Evolutionary conservation across 1,140 invertebrate genomes (phyloP), one percentile per base, ranked within the genome.

Genomic region (Cyphomyrmex costatus): DNA sequence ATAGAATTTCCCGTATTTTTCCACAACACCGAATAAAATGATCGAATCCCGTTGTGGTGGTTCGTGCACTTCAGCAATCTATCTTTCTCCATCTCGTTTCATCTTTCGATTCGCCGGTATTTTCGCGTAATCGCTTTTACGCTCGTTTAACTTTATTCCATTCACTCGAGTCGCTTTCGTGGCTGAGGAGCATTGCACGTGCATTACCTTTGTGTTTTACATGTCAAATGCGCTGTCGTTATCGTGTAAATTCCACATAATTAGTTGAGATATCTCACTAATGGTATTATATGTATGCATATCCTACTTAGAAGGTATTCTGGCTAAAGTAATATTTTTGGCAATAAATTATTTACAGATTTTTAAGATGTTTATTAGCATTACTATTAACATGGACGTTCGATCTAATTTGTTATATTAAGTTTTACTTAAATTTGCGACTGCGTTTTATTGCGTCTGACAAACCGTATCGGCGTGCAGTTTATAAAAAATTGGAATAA

Each of bases 221-320:
- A 5, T 27, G 49, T 53, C 49, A 80, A 46, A 70, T 80, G 49
- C 63, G 30, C 19, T 33, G 56, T 42, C 53, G 53, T 42, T 83
- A 83, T 83, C 79, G 19, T 19, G 14, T 49, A 74, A 60, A 83
- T 83, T 83, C 79, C 53, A 74, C 68, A 73, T 83, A 83, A 83
- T 83, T 83, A 83, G 71, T 68, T 58, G 24, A 16, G 27, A 60
- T 74, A 27, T 61, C 3, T n/a, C 4, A 19, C 36, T 74, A 74
- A 74, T 71, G 53, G 14, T 42, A 42, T 36, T 36, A n/a, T 19
- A 19, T 49, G 24, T 60, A 60, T 46, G 68, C 33, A 33, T 33
- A 71, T 83, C 14, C 12, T 33, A 36, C 63, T 46, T 36, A 33
- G 19, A 60, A 61, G 56, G 7, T 10, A 12, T 7, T 30, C 10